Evolutionary conservation across 2,113 vertebrate genomes (phyloP), one percentile per base, ranked within the genome.

Genomic region (Hipposideros armiger): DNA sequence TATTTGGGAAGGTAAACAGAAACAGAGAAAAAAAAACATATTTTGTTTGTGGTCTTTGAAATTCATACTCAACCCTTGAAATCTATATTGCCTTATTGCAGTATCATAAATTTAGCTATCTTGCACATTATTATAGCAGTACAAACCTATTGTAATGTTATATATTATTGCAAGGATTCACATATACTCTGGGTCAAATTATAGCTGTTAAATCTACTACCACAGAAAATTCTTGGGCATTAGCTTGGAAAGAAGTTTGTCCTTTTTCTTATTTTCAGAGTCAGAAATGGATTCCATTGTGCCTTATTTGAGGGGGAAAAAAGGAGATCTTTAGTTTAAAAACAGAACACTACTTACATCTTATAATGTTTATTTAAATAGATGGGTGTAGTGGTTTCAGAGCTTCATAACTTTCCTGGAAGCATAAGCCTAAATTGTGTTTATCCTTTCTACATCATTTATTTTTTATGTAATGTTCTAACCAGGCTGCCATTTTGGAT

Each of bases 11-110:
- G 30, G 64, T 67, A 91, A 95, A 84, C 3, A 69, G 84, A 92
- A 91, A 69, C 54, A 90, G 47, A 64, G 47, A 58, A 60, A 87
- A 90, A 70, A 45, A 36, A 62, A 28, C 62, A 47, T 78, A 81
- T 69, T 97, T 89, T 96, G 73, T 87, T 91, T 85, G 73, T 77
- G n/a, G 11, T 30, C 50, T 87, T 90, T 90, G 64, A 92, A 97
- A 81, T 88, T 74, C 69, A 85, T 58, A 87, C 80, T 73, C 42
- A 87, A 47, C 85, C 54, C 95, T 82, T 92, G 72, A 76, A 97
- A 86, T 94, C 66, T 73, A 1, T 88, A 80, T 81, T 47, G 81
- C 94, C 88, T 96, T 56, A 91, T 54, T 92, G 15, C 32, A 20
- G 40, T 52, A 7, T 94, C 60, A 32, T 81, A 84, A 92, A 58